Percentiles rank a stretch among this genome's conserved stretches.
Evolutionary conservation across 2,888 invertebrate genomes (phyloP).

Genomic region (Aporophyla nigra): DNA sequence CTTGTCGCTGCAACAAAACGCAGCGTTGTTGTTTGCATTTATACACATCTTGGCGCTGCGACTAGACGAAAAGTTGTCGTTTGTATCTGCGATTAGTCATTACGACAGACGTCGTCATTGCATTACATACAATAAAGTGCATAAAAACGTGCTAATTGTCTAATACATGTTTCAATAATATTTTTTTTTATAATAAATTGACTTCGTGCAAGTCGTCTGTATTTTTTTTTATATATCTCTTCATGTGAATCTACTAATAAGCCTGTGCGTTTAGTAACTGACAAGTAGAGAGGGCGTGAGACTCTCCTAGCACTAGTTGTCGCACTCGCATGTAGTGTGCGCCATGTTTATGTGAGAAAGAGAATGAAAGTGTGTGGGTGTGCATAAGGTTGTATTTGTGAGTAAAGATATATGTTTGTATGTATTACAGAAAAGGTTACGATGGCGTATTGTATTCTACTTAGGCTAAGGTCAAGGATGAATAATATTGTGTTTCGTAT

Average conservation of each 20-base stretch:
- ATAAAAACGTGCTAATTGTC: no score
- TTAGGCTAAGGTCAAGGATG: conserved; percentile 9
- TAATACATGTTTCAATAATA: no score
- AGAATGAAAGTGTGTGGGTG: neutral
- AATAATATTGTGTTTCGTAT: neutral
- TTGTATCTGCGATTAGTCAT: neutral
- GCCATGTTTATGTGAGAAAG: neutral
- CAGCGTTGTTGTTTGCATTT: neutral
- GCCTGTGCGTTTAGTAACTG: no score
- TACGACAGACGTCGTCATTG: no score
- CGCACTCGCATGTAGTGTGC: neutral
- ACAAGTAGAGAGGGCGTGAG: neutral
- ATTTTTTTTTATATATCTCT: no score
- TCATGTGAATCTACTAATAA: no score
- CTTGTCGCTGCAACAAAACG: neutral
- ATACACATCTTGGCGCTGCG: neutral
- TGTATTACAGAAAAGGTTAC: neutral
- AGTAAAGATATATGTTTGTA: neutral
- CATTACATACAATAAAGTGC: no score
- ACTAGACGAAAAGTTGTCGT: neutral
- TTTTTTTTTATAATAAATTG: no score
- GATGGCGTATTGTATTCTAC: neutral
- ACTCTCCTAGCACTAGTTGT: neutral
- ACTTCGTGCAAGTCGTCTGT: no score
- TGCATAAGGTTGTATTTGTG: neutral